Conservation (phyloP, 2,113 vertebrate genomes). For the Oxyruncus cristatus region DNA sequence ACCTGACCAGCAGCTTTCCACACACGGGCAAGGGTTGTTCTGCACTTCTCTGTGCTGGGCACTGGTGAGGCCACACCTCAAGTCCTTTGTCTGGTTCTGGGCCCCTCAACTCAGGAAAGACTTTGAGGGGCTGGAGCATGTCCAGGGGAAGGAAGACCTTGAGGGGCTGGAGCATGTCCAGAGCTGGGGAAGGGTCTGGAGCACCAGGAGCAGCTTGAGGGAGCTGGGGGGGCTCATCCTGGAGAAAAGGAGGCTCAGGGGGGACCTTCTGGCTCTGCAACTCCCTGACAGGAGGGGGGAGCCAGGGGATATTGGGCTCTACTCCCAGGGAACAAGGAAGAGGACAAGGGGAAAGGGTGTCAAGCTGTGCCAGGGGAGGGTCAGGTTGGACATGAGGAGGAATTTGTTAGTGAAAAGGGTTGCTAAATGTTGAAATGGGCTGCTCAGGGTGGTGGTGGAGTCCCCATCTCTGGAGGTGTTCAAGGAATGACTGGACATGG, state of each 20-base stretch:
- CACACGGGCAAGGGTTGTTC: rapidly evolving
- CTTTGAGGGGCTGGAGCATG: rapidly evolving
- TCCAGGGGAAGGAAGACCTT: rapidly evolving
- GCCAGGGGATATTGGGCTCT: neutral
- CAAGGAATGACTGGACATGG: rapidly evolving
- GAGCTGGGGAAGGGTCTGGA: neutral
- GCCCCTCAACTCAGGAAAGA: neutral
- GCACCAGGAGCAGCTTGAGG: neutral
- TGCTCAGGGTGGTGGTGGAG: neutral
- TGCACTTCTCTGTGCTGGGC: neutral
- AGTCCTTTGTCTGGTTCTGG: neutral
- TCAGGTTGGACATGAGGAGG: rapidly evolving
- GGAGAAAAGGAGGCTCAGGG: neutral
- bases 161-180: neutral
- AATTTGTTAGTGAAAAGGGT: rapidly evolving
- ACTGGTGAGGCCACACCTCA: rapidly evolving
- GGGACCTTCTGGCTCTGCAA: neutral
- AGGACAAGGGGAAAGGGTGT: neutral
- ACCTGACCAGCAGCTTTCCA: neutral
- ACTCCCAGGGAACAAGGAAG: neutral
- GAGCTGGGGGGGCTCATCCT: neutral
- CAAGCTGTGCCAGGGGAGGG: rapidly evolving
- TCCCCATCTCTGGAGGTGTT: neutral
- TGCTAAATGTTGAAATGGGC: rapidly evolving
- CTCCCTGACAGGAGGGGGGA: neutral